These are phyloP conservation scores for Falco punctatus DNA, from an alignment of 2,113 vertebrate genomes.

Conservation along the genomic window DNA sequence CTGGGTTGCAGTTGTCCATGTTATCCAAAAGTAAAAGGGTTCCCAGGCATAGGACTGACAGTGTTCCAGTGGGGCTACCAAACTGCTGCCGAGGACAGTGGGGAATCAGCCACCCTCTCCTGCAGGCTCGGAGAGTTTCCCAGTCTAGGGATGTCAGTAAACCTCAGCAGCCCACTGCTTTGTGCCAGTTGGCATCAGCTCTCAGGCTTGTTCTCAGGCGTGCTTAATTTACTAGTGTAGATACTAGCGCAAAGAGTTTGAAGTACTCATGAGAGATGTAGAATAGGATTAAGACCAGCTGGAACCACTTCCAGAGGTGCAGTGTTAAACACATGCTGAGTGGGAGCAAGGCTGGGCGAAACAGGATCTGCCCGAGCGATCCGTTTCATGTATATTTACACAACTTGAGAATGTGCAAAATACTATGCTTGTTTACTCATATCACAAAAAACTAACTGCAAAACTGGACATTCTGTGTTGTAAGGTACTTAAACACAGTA, in stretches of 20 bases:
- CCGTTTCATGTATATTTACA: neutral
- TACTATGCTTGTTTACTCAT: neutral
- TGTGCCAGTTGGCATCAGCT: neutral
- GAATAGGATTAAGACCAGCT: neutral
- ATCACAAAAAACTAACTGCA: neutral
- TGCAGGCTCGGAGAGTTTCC: neutral
- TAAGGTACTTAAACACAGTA: neutral
- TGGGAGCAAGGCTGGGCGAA: neutral
- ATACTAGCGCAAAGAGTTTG: neutral
- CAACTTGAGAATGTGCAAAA: neutral
- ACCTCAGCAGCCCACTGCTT: neutral
- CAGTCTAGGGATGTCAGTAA: neutral
- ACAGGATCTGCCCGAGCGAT: neutral
- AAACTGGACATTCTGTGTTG: neutral
- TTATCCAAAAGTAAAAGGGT: neutral
- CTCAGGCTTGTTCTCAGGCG: neutral
- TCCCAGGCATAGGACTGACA: neutral
- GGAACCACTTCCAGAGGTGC: slow-evolving; percentile 19
- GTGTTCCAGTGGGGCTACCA: neutral
- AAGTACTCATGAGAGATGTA: neutral
- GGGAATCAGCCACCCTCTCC: neutral
- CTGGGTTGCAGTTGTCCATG: neutral
- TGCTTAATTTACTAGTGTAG: neutral
- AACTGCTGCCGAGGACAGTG: neutral
- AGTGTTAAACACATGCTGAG: neutral